Base-by-base conservation (phyloP, 2,888 invertebrate genomes). In the Hoplodrina ambigua region DNA sequence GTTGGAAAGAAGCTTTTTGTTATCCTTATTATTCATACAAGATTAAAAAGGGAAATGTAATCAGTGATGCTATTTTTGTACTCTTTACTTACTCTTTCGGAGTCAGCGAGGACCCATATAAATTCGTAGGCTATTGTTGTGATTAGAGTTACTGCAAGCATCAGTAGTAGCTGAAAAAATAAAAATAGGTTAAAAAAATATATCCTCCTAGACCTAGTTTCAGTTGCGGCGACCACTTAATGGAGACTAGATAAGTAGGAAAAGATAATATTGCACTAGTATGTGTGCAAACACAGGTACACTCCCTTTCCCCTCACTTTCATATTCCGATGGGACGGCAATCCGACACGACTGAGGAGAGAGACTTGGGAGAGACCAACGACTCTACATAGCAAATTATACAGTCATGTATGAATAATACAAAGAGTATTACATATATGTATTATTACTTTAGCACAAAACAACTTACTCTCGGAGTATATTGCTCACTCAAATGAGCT, bases 401-500 rank as follows among this genome's bases (percentile, higher is more conserved):
- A 6, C 15, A 19, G 5, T 19, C 0, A 37, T 5, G 41, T 7
- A 13, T 13, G 11, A 44, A 15, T 6, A 33, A 2, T 25, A 33
- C 0, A 44, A 44, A 15, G 15, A 6, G 17, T 46, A 46, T 11
- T 5, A 46, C 17, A 46, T 44, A 11, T n/a, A n/a, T n/a, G n/a
- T n/a, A n/a, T n/a, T n/a, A n/a, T 46, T 46, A 44, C 15, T 11
- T 44, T 44, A 44, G 44, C 10, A 44, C 2, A 17, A 52, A 2
- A 17, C 0, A 52, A 65, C 91, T 88, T 82, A 94, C 94, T 53
- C 82, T 80, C 0, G 86, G 71, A 37, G 89, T 86, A 67, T 87
- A 92, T 37, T 91, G 91, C 68, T 91, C 90, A 77, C 89, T 90
- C 17, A 94, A 75, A 76, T 91, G 83, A 11, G 89, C 84, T 0